Percentiles rank a stretch among this genome's conserved stretches.
These are phyloP conservation scores for Malurus melanocephalus DNA, from an alignment of 2,113 vertebrate genomes.

Conservation along the genomic window DNA sequence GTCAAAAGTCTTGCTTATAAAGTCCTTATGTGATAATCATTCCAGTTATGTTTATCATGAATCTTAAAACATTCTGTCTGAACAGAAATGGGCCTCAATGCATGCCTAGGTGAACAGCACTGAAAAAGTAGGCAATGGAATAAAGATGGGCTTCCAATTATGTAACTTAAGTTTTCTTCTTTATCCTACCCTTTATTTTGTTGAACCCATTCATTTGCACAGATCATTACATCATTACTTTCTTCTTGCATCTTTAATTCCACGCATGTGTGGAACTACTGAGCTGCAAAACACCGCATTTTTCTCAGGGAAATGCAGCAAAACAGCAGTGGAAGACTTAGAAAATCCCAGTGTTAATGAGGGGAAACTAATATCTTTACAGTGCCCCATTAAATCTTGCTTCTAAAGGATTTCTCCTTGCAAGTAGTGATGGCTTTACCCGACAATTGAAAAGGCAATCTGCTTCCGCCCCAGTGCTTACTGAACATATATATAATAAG, in stretches of 20 bases:
- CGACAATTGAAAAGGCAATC: background rate
- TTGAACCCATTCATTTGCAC: background rate
- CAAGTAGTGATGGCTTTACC: background rate
- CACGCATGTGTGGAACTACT: background rate
- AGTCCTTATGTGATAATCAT: background rate
- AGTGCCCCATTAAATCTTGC: background rate
- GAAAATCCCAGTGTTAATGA: background rate
- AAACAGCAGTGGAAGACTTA: background rate
- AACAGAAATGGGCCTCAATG: background rate
- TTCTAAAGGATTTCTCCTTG: background rate
- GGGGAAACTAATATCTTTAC: background rate
- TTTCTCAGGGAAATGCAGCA: background rate
- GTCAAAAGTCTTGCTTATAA: background rate
- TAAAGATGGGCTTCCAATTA: background rate
- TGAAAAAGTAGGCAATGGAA: background rate
- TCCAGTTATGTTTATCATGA: background rate
- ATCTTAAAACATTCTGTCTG: background rate
- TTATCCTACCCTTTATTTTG: background rate
- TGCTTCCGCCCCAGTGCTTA: background rate
- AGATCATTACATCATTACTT: background rate
- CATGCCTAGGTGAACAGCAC: background rate
- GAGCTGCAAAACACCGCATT: background rate
- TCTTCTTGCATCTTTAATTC: background rate
- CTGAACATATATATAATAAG: background rate
- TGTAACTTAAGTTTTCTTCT: background rate